Base-by-base conservation (phyloP, 2,888 invertebrate genomes). In the Campoletis raptor region DNA sequence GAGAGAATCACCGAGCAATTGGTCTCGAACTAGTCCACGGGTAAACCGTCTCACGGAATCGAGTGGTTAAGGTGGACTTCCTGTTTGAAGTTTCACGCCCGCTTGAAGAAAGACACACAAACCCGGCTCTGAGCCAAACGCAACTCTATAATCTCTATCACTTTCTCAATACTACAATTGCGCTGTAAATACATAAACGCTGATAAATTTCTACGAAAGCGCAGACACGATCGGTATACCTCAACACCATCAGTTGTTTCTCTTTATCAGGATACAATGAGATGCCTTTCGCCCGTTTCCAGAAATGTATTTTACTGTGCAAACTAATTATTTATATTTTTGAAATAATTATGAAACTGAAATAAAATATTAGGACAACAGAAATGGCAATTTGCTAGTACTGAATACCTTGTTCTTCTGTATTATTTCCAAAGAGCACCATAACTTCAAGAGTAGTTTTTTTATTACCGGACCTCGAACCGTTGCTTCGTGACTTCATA, bases 61-160 rank as follows among this genome's bases (percentile, higher is more conserved):
- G 86, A 84, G 87, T 77, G 81, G 84, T 85, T 87, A 79, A 85
- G 79, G 85, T 82, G 81, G 70, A 89, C 87, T 90, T 90, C 89
- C 90, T 89, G 88, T 89, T 89, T 87, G 80, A 88, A 88, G 73
- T 87, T 89, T 89, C 87, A 88, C 86, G 89, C 89, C 89, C 87
- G 83, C 85, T 72, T 83, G 86, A 78, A 72, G 77, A 79, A 83
- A 87, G 86, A 81, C 72, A 81, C 81, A 84, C 61, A 77, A 40
- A 69, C 42, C 84, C 81, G 86, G 86, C 86, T 81, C 84, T 70
- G 67, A 81, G 86, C 86, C 86, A 87, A 85, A 87, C 84, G 45
- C 57, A 64, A 73, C 69, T 84, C 79, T 82, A 52, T 52, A 66
- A 61, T 61, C 77, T 69, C 66, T 67, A 37, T 79, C 48, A 42